These are phyloP conservation scores for Eristalis intricaria DNA, from an alignment of 2,888 invertebrate genomes.

Conservation along the genomic window DNA sequence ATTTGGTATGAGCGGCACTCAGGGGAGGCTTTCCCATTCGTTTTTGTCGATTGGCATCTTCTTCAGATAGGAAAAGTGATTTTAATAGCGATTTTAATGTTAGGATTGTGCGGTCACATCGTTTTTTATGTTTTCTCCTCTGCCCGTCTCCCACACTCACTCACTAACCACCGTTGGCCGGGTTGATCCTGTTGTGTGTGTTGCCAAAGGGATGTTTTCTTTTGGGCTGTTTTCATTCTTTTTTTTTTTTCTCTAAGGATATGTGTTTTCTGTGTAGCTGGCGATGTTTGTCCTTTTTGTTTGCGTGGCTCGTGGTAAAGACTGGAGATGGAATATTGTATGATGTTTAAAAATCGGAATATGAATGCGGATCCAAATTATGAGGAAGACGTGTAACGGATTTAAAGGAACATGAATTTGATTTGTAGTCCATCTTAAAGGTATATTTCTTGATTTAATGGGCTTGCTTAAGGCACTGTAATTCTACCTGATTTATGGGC, in stretches of 20 bases:
- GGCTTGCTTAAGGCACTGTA: conserved; percentile 45
- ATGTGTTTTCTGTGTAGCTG: conserved; percentile 1
- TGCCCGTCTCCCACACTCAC: not conserved
- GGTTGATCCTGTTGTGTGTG: conserved; percentile 43
- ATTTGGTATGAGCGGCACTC: conserved; percentile 66
- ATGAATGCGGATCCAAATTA: conserved; percentile 60
- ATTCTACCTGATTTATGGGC: conserved; percentile 44
- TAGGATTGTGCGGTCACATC: conserved; percentile 71
- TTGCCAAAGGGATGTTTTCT: conserved; percentile 66
- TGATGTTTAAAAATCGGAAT: conserved; percentile 52
- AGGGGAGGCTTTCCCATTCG: conserved; percentile 65
- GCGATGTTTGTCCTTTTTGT: conserved; percentile 24
- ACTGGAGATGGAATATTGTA: conserved; percentile 51
- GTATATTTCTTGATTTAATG: conserved; percentile 63
- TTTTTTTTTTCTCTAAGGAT: not conserved
- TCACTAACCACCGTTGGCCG: not conserved
- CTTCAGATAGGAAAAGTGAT: conserved; percentile 70
- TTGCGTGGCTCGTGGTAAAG: conserved; percentile 8
- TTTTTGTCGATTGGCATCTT: conserved; percentile 70
- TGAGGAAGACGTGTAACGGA: conserved; percentile 62
- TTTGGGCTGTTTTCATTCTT: conserved; percentile 32
- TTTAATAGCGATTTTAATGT: conserved; percentile 72
- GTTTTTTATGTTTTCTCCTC: conserved; percentile 67
- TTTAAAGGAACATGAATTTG: conserved; percentile 67
- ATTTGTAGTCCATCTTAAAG: conserved; percentile 68